phyloP scores from a whole-genome alignment of 2,888 invertebrate species.

The Scaptomyza caliginosa region DNA sequence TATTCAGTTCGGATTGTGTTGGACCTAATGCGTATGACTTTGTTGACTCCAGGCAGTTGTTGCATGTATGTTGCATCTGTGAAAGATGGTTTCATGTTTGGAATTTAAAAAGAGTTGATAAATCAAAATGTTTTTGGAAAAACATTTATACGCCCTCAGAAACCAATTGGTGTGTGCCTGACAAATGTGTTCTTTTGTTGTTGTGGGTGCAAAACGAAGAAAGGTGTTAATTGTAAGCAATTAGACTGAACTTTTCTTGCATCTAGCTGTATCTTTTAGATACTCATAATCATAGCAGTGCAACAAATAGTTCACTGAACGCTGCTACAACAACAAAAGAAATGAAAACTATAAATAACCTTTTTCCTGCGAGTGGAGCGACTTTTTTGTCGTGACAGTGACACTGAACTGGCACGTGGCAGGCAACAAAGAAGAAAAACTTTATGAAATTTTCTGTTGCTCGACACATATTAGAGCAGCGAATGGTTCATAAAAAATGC shows the following conservation, averaged over 20 bases:
- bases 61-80: constrained; percentile 34
- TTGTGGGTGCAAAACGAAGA: constrained; percentile 9
- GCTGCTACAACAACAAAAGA: constrained; percentile 8
- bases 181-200: constrained; percentile 55
- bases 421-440: constrained; percentile 18
- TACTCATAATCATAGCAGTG: constrained; percentile 43
- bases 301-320: background rate
- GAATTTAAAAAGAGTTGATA: constrained; percentile 79
- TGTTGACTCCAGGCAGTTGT: constrained; percentile 44
- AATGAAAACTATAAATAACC: constrained; percentile 14
- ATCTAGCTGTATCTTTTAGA: constrained; percentile 17
- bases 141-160: constrained; percentile 46
- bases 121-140: constrained; percentile 72
- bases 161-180: constrained; percentile 40
- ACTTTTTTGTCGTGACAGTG: constrained; percentile 32
- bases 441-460: constrained; percentile 61
- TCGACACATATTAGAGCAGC: constrained; percentile 20
- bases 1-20: constrained; percentile 32
- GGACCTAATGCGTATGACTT: constrained; percentile 69
- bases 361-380: background rate
- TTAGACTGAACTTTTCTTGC: constrained; percentile 35
- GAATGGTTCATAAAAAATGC: constrained; percentile 72
- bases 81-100: constrained; percentile 67
- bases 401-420: constrained; percentile 53
- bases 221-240: constrained; percentile 72